Conservation (phyloP, 92 coral and sea anemone species). For the Actinostola sp. region DNA sequence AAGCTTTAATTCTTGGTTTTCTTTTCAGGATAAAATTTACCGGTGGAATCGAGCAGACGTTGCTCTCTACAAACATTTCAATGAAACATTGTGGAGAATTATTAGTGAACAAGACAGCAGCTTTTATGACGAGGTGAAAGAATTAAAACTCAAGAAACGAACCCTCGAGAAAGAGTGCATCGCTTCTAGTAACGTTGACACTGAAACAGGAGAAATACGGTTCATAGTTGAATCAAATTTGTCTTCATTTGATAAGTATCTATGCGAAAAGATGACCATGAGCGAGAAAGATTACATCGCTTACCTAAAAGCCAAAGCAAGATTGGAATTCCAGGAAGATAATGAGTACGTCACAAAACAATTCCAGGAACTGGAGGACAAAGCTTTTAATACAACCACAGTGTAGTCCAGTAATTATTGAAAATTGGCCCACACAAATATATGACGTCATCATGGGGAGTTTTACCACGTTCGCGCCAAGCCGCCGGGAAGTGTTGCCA, state of each 20-base stretch:
- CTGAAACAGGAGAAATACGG: slow-evolving; percentile 62
- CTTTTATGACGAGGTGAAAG: slow-evolving; percentile 70
- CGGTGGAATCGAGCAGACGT: slow-evolving; percentile 79
- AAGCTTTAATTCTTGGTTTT: neutral
- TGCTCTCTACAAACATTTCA: slow-evolving; percentile 73
- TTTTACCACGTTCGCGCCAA: too few relatives aligned
- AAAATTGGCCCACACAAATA: too few relatives aligned
- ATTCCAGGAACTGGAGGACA: slow-evolving; percentile 19
- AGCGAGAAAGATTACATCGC: slow-evolving; percentile 69
- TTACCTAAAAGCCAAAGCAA: slow-evolving; percentile 70
- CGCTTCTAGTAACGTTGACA: slow-evolving; percentile 44
- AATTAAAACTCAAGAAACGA: slow-evolving; percentile 45
- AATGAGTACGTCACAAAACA: slow-evolving; percentile 15
- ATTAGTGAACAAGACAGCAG: slow-evolving; percentile 59
- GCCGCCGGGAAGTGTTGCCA: too few relatives aligned
- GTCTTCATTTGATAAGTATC: slow-evolving; percentile 49
- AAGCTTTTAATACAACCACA: neutral
- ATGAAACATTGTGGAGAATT: slow-evolving; percentile 82
- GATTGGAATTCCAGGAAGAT: slow-evolving; percentile 35
- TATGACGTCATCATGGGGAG: too few relatives aligned
- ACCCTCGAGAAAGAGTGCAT: slow-evolving; percentile 60
- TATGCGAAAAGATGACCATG: slow-evolving; percentile 81
- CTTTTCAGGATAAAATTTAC: slow-evolving; percentile 54
- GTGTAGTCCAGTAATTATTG: too few relatives aligned
- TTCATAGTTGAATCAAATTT: slow-evolving; percentile 27